Conservation (phyloP, 2,888 invertebrate genomes). For the Drosophila affinis region DNA sequence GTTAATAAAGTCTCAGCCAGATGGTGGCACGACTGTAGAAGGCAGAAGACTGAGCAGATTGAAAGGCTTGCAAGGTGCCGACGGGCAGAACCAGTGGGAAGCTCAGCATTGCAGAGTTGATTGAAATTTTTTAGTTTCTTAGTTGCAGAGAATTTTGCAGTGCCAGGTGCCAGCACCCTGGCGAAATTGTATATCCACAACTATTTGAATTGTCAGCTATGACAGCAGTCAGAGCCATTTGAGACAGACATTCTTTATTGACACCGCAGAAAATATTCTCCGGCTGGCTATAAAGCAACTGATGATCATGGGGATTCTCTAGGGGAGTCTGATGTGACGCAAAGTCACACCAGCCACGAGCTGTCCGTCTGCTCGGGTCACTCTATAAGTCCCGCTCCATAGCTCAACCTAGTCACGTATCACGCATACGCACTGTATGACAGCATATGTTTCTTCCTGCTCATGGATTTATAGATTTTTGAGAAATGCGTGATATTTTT, state of each 20-base stretch:
- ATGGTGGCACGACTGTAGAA: conserved; percentile 10
- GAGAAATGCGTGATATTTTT: conserved; percentile 66
- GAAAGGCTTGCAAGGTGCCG: neutral
- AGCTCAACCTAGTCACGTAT: conserved; percentile 61
- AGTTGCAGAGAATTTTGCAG: neutral
- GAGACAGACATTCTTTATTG: conserved; percentile 48
- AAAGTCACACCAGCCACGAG: conserved; percentile 14
- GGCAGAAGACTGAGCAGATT: conserved; percentile 6
- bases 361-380: too few species aligned
- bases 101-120: too few species aligned
- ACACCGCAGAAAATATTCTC: conserved; percentile 33
- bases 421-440: conserved; percentile 67
- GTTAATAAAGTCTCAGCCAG: conserved; percentile 54
- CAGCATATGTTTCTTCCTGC: conserved; percentile 52
- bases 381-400: conserved; percentile 27
- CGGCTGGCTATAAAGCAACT: conserved; percentile 5
- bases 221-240: conserved; percentile 29
- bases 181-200: neutral
- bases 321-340: conserved; percentile 45
- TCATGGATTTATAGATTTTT: conserved; percentile 43
- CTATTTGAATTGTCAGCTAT: conserved; percentile 11
- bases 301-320: conserved; percentile 7
- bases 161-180: neutral
- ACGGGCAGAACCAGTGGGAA: too few species aligned
- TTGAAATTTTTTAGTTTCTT: neutral